These are phyloP conservation scores for Catagonus wagneri DNA, from an alignment of 2,113 vertebrate species.

Conservation along the genomic window DNA sequence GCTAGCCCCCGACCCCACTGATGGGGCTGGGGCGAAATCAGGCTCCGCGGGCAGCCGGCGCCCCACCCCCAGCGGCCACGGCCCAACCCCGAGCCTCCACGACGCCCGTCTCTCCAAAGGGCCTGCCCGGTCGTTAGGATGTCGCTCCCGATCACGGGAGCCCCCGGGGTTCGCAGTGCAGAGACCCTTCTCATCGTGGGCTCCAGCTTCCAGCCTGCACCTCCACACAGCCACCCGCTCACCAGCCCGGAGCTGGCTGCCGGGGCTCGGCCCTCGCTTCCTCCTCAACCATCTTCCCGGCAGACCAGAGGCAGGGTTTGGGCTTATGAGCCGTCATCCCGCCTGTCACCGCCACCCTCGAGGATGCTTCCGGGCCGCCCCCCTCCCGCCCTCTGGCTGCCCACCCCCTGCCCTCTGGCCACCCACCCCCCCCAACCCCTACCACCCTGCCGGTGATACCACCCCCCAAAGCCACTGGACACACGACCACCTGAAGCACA, in stretches of 20 bases:
- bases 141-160: background rate
- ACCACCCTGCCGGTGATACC: background rate
- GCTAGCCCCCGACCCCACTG: background rate
- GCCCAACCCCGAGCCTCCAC: background rate
- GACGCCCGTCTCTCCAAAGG: background rate
- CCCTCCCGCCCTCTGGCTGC: accelerated
- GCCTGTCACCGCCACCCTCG: accelerated
- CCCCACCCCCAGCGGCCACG: background rate
- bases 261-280: background rate
- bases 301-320: background rate
- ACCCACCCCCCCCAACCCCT: background rate
- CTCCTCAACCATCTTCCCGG: background rate
- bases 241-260: background rate
- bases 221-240: accelerated
- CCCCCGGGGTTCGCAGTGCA: background rate
- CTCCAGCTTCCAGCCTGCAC: background rate
- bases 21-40: too few relatives aligned
- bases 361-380: background rate
- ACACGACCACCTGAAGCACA: background rate
- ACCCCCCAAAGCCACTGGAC: too few relatives aligned
- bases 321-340: background rate
- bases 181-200: background rate
- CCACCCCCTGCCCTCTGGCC: accelerated
- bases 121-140: background rate
- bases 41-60: background rate